These are phyloP conservation scores for Drosophila grimshawi DNA, from an alignment of 1,140 invertebrate species.

Conservation along the genomic window DNA sequence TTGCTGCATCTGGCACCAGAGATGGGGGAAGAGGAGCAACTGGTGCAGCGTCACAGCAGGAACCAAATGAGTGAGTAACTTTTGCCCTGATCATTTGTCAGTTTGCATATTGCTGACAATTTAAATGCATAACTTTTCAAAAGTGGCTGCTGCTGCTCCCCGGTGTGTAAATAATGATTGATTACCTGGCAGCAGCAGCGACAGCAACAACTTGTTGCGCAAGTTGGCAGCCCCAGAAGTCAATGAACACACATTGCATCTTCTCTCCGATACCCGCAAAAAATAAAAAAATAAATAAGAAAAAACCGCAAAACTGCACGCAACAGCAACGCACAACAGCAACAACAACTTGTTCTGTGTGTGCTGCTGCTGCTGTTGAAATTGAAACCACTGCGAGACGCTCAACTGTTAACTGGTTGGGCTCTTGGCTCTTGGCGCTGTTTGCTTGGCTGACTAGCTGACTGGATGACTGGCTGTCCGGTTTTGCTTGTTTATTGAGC, in stretches of 20 bases:
- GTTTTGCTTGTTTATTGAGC: constrained; percentile 66
- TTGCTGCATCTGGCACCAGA: constrained; percentile 19
- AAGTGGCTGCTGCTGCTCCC: constrained; percentile 29
- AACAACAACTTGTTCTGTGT: constrained; percentile 66
- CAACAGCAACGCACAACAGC: constrained; percentile 50
- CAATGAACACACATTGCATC: constrained; percentile 82
- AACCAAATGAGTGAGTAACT: constrained; percentile 78
- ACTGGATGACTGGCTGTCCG: constrained; percentile 42
- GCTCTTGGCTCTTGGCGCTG: constrained; percentile 23
- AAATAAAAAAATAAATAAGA: background rate
- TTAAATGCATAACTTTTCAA: constrained; percentile 76
- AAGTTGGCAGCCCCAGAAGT: constrained; percentile 67
- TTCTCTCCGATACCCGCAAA: constrained; percentile 39
- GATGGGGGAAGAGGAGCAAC: constrained; percentile 25
- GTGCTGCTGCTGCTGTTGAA: constrained; percentile 42
- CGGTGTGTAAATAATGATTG: constrained; percentile 70
- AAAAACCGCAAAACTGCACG: constrained; percentile 58
- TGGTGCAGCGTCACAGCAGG: constrained; percentile 58
- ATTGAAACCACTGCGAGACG: constrained; percentile 66
- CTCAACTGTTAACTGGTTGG: constrained; percentile 39
- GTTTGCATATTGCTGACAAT: constrained; percentile 73
- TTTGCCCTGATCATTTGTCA: constrained; percentile 72
- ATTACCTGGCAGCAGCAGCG: constrained; percentile 54
- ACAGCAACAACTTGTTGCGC: constrained; percentile 71
- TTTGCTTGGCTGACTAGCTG: constrained; percentile 39